Conservation (phyloP, 1,140 invertebrate genomes). For the Planococcus citri region DNA sequence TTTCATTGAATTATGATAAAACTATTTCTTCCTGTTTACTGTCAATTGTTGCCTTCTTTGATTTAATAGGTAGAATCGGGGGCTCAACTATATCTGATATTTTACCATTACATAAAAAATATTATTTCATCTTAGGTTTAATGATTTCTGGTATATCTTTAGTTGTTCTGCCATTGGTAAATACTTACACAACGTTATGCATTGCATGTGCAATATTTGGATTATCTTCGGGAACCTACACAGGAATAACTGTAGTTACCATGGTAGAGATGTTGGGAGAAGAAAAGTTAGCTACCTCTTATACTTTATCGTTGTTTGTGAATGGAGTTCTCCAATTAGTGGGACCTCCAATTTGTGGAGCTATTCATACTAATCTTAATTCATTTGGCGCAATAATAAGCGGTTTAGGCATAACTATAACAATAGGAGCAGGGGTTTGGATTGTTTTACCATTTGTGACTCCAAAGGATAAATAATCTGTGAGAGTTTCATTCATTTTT, state of each 20-base stretch:
- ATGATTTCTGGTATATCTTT: constrained; percentile 60
- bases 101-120: constrained; percentile 56
- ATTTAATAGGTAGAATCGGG: constrained; percentile 65
- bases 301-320: constrained; percentile 69
- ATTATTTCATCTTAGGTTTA: constrained; percentile 65
- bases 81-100: constrained; percentile 66
- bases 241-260: constrained; percentile 68
- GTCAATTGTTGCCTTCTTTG: constrained; percentile 62
- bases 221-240: constrained; percentile 68
- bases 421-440: constrained; percentile 60
- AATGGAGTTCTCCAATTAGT: constrained; percentile 66
- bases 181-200: constrained; percentile 41
- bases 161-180: constrained; percentile 49
- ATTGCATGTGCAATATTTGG: constrained; percentile 62
- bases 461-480: background rate
- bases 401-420: constrained; percentile 54
- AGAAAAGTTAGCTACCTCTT: constrained; percentile 67
- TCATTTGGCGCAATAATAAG: constrained; percentile 57
- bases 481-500: too few species aligned
- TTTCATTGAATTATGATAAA: constrained; percentile 53
- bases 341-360: constrained; percentile 63
- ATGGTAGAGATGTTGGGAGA: constrained; percentile 74
- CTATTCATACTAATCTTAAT: constrained; percentile 46
- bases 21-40: constrained; percentile 51
- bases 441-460: constrained; percentile 48